A percentile compares a stretch with the other conserved stretches of the same genome.
phyloP scores from a whole-genome alignment of 2,113 vertebrate species.

The Cryptoleucopteryx plumbea region DNA sequence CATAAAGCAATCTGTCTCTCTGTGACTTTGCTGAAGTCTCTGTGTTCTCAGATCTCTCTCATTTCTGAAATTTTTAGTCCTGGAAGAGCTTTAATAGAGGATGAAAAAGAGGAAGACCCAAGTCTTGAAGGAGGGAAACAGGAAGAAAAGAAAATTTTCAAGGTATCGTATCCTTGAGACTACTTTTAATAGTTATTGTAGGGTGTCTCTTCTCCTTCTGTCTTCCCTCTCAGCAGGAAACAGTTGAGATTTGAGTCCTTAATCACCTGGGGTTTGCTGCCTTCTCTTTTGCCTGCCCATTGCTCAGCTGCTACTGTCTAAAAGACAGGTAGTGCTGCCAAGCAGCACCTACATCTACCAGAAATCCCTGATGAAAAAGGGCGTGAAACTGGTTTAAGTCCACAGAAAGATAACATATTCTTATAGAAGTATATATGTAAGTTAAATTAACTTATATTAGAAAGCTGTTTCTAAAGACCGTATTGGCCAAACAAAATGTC shows the following conservation, averaged over 20 bases:
- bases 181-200: not conserved
- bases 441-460: rapidly evolving
- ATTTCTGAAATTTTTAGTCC: constrained; percentile 40
- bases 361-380: not conserved
- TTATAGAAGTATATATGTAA: not conserved
- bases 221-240: not conserved
- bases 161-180: not conserved
- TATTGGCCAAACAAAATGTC: not conserved
- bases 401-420: not conserved
- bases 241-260: not conserved
- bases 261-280: not conserved
- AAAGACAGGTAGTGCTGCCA: not conserved
- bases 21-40: not conserved
- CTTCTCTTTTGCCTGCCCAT: not conserved
- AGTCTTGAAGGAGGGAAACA: not conserved
- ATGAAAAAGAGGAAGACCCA: not conserved
- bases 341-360: not conserved
- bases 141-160: not conserved
- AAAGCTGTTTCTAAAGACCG: not conserved
- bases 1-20: not conserved
- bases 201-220: not conserved
- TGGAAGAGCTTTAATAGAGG: not conserved
- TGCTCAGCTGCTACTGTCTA: not conserved
- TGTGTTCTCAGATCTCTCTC: not conserved
- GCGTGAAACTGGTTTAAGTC: not conserved